phyloP scores from a whole-genome alignment of 2,113 vertebrate species.

The Illadopsis cleaveri region DNA sequence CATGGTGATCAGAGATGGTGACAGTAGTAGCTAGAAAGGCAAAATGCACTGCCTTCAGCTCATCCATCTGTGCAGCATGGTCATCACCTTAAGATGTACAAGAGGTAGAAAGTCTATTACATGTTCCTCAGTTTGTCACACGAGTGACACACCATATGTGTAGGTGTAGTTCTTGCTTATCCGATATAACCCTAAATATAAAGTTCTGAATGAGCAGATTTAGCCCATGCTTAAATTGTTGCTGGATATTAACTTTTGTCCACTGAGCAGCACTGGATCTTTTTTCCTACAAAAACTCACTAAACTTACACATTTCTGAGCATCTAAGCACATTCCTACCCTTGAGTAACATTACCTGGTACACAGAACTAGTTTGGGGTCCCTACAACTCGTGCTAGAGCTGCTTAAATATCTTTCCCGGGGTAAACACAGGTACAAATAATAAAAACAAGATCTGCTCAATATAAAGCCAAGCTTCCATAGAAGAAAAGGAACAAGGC shows the following conservation, averaged over 20 bases:
- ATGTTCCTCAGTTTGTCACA: background rate
- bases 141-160: fast-evolving
- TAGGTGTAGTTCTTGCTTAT: background rate
- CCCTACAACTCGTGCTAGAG: background rate
- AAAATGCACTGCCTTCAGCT: background rate
- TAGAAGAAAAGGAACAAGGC: background rate
- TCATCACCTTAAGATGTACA: background rate
- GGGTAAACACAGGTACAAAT: background rate
- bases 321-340: background rate
- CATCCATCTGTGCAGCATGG: background rate
- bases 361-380: background rate
- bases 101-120: background rate
- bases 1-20: background rate
- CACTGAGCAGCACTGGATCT: background rate
- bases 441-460: background rate
- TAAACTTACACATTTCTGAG: background rate
- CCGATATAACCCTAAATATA: background rate
- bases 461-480: background rate
- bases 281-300: background rate
- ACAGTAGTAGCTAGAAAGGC: background rate
- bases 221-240: background rate
- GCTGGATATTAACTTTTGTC: background rate
- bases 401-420: background rate
- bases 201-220: background rate
- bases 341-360: background rate